Conservation (phyloP, 2,113 vertebrate species). For the Entomyzon cyanotis region DNA sequence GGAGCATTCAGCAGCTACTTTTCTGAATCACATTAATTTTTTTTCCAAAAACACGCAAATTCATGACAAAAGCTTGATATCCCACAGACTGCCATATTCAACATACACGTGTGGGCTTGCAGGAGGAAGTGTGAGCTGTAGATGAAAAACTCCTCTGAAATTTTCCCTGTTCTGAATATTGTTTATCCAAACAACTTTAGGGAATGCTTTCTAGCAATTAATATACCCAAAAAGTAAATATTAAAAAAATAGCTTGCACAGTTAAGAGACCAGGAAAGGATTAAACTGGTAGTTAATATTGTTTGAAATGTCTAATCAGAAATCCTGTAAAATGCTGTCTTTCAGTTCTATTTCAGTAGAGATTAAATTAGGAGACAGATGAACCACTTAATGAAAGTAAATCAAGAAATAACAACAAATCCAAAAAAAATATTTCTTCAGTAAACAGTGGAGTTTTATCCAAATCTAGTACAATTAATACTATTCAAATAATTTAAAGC, state of each 20-base stretch:
- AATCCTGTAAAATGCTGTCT: neutral
- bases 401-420: conserved; percentile 29
- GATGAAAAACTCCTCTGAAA: neutral
- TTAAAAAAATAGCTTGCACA: neutral
- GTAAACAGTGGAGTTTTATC: neutral
- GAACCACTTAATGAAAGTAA: conserved; percentile 26
- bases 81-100: neutral
- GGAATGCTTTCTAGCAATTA: neutral
- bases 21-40: neutral
- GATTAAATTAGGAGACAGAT: conserved; percentile 23
- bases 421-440: conserved; percentile 6
- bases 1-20: neutral
- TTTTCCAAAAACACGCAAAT: neutral
- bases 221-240: neutral
- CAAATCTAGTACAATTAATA: neutral
- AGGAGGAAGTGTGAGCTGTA: neutral
- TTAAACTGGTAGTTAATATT: neutral
- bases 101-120: neutral
- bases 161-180: neutral
- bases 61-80: neutral
- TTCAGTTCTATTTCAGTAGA: neutral
- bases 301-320: conserved; percentile 20
- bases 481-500: neutral
- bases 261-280: neutral
- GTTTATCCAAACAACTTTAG: neutral